phyloP scores from a whole-genome alignment of 2,888 invertebrate species.

The Liposcelis brunnea region DNA sequence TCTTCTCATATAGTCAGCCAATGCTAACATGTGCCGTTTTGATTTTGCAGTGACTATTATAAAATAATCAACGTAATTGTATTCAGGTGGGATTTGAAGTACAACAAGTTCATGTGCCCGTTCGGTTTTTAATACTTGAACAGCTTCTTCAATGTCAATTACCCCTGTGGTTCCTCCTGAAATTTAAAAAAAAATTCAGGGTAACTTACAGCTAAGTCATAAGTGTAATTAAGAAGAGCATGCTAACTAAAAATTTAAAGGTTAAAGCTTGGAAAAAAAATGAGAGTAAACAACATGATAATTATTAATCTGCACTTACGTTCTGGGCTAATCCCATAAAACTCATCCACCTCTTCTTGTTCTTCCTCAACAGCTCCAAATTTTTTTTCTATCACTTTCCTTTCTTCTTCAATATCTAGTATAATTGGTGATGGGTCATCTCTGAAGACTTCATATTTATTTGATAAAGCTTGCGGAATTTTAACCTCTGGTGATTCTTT shows the following conservation, averaged over 20 bases:
- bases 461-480: slow-evolving; percentile 26
- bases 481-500: not conserved
- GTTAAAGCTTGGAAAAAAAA: not conserved
- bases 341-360: slow-evolving; percentile 24
- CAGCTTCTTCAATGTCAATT: slow-evolving; percentile 73
- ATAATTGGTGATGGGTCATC: slow-evolving; percentile 45
- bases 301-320: slow-evolving; percentile 29
- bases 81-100: slow-evolving; percentile 49
- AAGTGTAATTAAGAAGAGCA: too few relatives aligned
- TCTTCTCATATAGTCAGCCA: slow-evolving; percentile 56
- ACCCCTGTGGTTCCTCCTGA: slow-evolving; percentile 70
- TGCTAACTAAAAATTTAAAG: not conserved
- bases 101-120: slow-evolving; percentile 69
- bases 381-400: slow-evolving; percentile 13
- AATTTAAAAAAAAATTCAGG: slow-evolving; percentile 16
- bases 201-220: not conserved
- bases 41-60: slow-evolving; percentile 63
- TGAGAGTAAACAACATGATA: not conserved
- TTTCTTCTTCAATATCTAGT: slow-evolving; percentile 55
- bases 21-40: slow-evolving; percentile 50
- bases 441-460: slow-evolving; percentile 50
- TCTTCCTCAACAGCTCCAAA: slow-evolving; percentile 18
- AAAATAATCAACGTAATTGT: slow-evolving; percentile 70
- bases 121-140: slow-evolving; percentile 55
- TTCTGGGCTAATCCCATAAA: slow-evolving; percentile 40